Base-by-base conservation (phyloP, 1,140 invertebrate species). In the Ostrea edulis region DNA sequence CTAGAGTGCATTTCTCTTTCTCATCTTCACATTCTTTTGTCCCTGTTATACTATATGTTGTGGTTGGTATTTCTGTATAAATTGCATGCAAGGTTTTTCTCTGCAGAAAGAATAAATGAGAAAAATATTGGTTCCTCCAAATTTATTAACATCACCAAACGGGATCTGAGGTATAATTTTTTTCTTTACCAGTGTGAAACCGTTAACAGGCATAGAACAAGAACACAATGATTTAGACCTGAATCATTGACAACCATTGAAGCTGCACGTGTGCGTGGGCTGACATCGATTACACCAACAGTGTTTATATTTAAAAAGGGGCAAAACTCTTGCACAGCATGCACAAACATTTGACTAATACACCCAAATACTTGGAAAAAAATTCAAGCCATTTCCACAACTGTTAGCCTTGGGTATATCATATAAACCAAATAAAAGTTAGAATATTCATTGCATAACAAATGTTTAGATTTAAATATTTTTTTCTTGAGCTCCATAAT, bases 241-340 rank as follows among this genome's bases (percentile, higher is more conserved):
- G 25, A 71, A 25, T 71, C 68, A 44, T 25, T 17, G 68, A 71
- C 68, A 14, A 29, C 25, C 58, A 62, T 35, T 29, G 68, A 71
- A 71, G 68, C 68, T 71, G 68, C 68, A 71, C 68, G 29, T 71
- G 68, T 71, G 68, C 68, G 25, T 71, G 68, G 68, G 68, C 68
- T 71, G 68, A 35, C 29, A 71, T 71, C 68, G 29, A 35, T 5
- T 29, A 35, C 68, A 71, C 14, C 25, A 44, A 71, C 5, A 71
- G 29, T 71, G 29, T 25, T 14, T 71, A 25, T 71, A 29, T 35
- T 29, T 25, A 3, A 71, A 71, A 71, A 14, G 68, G 68, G 68
- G 25, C 68, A 71, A 29, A 71, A 71, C 68, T 71, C 68, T 44
- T 62, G 58, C 58, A 71, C 22, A 71, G 14, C 68, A 71, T 71